Base-by-base conservation (phyloP, 1,140 invertebrate genomes). In the Bombus difficillimus region DNA sequence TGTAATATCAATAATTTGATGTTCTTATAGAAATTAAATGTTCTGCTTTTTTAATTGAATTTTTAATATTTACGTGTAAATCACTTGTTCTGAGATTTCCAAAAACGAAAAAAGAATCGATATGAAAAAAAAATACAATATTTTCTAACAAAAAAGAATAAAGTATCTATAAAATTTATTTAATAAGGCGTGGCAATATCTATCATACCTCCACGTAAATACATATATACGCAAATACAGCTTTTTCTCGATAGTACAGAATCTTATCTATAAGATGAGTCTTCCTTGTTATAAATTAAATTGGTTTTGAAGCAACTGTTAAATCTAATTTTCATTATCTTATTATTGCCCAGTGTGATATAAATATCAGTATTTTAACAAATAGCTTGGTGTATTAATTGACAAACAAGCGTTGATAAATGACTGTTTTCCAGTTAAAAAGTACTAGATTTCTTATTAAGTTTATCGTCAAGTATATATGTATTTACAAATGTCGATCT, bases 351-450 rank as follows among this genome's bases (percentile, higher is more conserved):
- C 25, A 37, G 3, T n/a, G 10, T 39, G 34, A 59, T 59, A 72
- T 9, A 43, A 72, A 72, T 43, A 72, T 72, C 69, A 41, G 39
- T 41, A n/a, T 72, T 43, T 41, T 72, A 72, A 72, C 22, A 37
- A 72, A 72, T 43, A 13, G 13, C 28, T 41, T 13, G 13, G n/a
- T 10, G 28, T 72, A 69, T 69, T 69, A n/a, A n/a, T 72, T 41
- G 69, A n/a, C 39, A 41, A 72, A 37, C 22, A 72, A n/a, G 5
- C 3, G 28, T 32, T 12, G 43, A 37, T 76, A 37, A 59, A 37
- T 59, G 2, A 59, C 8, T 4, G 4, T 37, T 37, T n/a, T 9
- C 15, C 12, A 59, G 8, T 12, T 39, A n/a, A n/a, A n/a, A 62
- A 39, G 1, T n/a, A 8, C 13, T 72, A 72, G 9, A 62, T 62